Evolutionary conservation across 1,140 invertebrate species (phyloP).

Genomic region (Cryptotermes secundus): DNA sequence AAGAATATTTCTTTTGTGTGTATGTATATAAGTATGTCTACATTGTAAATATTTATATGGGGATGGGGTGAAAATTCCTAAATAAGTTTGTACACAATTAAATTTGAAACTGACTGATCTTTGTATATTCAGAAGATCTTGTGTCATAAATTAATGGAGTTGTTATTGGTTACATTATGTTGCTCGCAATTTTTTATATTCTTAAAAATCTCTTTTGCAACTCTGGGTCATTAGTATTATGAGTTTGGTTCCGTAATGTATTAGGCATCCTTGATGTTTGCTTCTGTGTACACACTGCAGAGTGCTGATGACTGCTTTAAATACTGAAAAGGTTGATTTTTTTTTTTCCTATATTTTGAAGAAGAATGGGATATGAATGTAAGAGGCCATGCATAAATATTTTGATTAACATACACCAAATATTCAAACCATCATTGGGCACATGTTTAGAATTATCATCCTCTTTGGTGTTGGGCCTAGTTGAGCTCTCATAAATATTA

Average conservation of each 20-base stretch:
- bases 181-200: background rate
- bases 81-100: background rate
- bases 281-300: background rate
- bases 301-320: background rate
- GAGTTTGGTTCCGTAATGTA: background rate
- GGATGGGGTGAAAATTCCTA: background rate
- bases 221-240: background rate
- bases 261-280: background rate
- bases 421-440: too few relatives aligned
- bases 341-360: too few relatives aligned
- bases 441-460: too few relatives aligned
- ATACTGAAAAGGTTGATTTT: too few relatives aligned
- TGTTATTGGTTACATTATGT: background rate
- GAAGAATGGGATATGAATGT: too few relatives aligned
- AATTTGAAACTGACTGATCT: background rate
- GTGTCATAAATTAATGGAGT: background rate
- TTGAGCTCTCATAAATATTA: too few relatives aligned
- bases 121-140: background rate
- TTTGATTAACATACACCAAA: too few relatives aligned
- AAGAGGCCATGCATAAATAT: too few relatives aligned
- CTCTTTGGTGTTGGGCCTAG: too few relatives aligned
- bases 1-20: constrained; percentile 10
- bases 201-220: background rate
- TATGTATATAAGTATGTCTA: background rate
- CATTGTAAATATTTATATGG: constrained; percentile 17